A percentile compares a stretch with the other conserved stretches of the same genome.
These are phyloP conservation scores for Aplochiton taeniatus DNA, from an alignment of 2,797 vertebrate species.

Conservation along the genomic window DNA sequence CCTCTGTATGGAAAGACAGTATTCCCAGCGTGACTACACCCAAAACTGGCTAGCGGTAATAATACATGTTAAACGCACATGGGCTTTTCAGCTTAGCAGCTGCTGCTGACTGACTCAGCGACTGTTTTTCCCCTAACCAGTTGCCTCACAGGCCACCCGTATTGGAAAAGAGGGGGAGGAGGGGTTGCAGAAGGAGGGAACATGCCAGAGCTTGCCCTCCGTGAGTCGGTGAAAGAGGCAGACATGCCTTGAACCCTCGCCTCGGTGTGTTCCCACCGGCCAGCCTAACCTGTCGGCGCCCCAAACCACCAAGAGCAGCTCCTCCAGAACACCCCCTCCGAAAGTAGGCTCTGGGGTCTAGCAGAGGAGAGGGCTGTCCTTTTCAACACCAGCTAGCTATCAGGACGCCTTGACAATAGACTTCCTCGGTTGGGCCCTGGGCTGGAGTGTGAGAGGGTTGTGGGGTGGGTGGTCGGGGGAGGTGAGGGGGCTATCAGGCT, in stretches of 20 bases:
- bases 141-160: conserved; percentile 70
- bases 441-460: conserved; percentile 40
- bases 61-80: not conserved
- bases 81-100: conserved; percentile 46
- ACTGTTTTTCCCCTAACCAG: conserved; percentile 41
- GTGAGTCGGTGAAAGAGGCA: conserved; percentile 22
- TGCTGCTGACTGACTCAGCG: conserved; percentile 37
- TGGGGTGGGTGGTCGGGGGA: conserved; percentile 13
- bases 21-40: too few relatives aligned
- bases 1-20: too few relatives aligned
- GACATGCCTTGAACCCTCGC: not conserved
- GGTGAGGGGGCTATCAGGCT: conserved; percentile 33
- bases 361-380: not conserved
- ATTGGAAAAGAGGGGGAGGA: conserved; percentile 24
- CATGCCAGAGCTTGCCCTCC: conserved; percentile 65
- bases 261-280: not conserved
- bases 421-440: conserved; percentile 33
- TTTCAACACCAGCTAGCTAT: conserved; percentile 10
- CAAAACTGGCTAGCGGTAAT: not conserved
- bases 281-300: not conserved
- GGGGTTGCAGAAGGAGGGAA: conserved; percentile 14
- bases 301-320: too few relatives aligned
- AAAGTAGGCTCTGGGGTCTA: not conserved
- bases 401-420: conserved; percentile 25
- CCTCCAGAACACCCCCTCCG: not conserved